Base-by-base conservation (phyloP, 2,888 invertebrate species). In the Dione vanillae region DNA sequence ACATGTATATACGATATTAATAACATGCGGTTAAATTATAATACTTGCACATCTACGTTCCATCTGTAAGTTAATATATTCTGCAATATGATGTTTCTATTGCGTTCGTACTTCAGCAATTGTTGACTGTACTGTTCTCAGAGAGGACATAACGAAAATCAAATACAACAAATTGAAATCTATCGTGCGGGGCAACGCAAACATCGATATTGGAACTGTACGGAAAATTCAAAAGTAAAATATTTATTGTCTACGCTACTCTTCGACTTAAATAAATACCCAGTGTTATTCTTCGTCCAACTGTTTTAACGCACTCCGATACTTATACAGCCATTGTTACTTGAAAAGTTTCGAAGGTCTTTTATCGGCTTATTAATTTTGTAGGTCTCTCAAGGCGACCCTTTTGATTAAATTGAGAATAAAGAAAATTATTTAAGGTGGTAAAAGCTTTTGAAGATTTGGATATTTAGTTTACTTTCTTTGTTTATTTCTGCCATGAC, bases 81-180 rank as follows among this genome's bases (percentile, higher is more conserved):
- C n/a, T 67, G 12, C 41, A n/a, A 58, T 67, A 49, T 67, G 47
- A 67, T 51, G 67, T 59, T 59, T 67, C 59, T 59, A 67, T 67
- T 59, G 49, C 51, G 35, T 67, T 67, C 40, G 51, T 59, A 58
- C 37, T 65, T 49, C 27, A 37, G 37, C 64, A 72, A 67, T 73
- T 65, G 70, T 62, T 70, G 68, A 45, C 64, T 73, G 66, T 56
- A 69, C 65, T 74, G 77, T 68, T 74, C 74, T 76, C 70, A 76
- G 77, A 78, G 79, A 78, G 78, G 79, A 78, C 74, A 84, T 83
- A 84, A 83, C 80, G 83, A 84, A 85, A 85, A 87, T 84, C 86
- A 88, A 89, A 88, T 83, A 87, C 78, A 84, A 82, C 83, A 85
- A 87, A 87, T 87, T 87, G 87, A 85, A 87, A 85, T 80, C 82